Base-by-base conservation (phyloP, 1,140 invertebrate genomes). In the Agraylea sexmaculata region DNA sequence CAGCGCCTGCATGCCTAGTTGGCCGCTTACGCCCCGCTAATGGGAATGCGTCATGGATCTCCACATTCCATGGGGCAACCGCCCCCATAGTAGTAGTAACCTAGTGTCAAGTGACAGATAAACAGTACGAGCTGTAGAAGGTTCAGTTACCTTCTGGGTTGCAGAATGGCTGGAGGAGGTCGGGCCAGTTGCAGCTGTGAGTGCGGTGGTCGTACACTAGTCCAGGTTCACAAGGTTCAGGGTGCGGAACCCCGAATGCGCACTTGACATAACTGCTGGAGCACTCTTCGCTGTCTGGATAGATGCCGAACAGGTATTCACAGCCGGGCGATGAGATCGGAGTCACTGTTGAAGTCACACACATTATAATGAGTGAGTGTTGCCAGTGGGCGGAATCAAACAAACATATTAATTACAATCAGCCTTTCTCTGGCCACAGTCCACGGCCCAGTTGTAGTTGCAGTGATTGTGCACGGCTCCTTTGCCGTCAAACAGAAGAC, bases 171-270 rank as follows among this genome's bases (percentile, higher is more conserved):
- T 86, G 61, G 1, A 92, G 69, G 33, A 87, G 74, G 69, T 94
- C 89, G 7, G 89, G 87, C 88, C 88, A 94, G 55, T 92, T 89
- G 71, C 89, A 94, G 16, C 76, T 75, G 53, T 93, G 88, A 31
- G 73, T 87, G 45, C 82, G 80, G 16, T 84, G 79, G 53, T 93
- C 87, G 58, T 92, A 94, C 16, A 78, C 87, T 28, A 92, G 66
- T 2, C 89, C 89, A 0, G 85, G 73, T 30, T 87, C 84, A 60
- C 89, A 93, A 8, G 80, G 74, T 46, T 78, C 74, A 31, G 83
- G 74, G 42, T 80, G 69, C 0, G 87, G 81, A 29, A 83, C 71
- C 2, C 88, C 89, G 53, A 81, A 78, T 7, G 76, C 78, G 54
- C 89, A 94, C 59, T 87, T 90, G 38, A 84, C 71, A 64, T 87